Base-by-base conservation (phyloP, 2,888 invertebrate genomes). In the Germaria angustata region DNA sequence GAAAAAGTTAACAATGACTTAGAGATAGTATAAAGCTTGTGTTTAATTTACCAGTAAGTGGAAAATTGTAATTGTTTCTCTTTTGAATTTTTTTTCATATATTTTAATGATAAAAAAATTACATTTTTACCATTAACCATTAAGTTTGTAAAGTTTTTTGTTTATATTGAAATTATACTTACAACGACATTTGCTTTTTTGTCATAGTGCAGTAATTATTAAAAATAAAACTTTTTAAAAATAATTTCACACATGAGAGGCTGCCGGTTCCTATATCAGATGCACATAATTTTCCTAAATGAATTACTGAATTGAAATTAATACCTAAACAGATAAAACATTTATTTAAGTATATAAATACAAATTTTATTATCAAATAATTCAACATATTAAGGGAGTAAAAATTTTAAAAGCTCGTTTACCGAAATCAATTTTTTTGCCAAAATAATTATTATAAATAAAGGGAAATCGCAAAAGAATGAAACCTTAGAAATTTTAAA, bases 221-320 rank as follows among this genome's bases (percentile, higher is more conserved):
- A 11, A 57, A 44, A 32, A 28, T 24, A 41, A 17, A 53, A 15
- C 24, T 39, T 53, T 69, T 55, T 7, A 15, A 69, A 69, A 46
- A 34, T 46, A 57, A 69, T 69, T 69, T 69, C 15, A 55, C 57
- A 57, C 57, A 69, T 69, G 69, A 57, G 15, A 9, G 22, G 13
- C 8, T 53, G 15, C 44, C 11, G 6, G 1, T 6, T 3, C 0
- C 4, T 53, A 22, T 9, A 22, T 13, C 41, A 69, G 17, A 55
- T 69, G 55, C 55, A 41, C 51, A 41, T 9, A 69, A 44, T 39
- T 69, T 57, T 69, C 17, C 20, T 32, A 44, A 57, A 44, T 69
- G 55, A 69, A 69, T 69, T 69, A 69, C 44, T 57, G 32, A 69
- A 57, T 22, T 69, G 69, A 57, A 69, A 69, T n/a, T 44, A 55